Evolutionary conservation across 2,888 invertebrate genomes (phyloP).

Genomic region (Cinara cedri): DNA sequence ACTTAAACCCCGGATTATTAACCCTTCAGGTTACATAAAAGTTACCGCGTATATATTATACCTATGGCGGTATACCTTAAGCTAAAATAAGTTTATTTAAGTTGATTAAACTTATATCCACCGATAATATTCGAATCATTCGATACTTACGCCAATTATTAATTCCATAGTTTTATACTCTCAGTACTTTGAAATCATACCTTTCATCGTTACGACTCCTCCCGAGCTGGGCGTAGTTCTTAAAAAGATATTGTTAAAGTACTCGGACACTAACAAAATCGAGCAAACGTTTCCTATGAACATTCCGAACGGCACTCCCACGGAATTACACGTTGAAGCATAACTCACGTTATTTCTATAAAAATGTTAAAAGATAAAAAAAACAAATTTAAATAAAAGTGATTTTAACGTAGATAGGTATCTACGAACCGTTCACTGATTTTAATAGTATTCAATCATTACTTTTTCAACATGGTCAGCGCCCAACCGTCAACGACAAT

Average conservation of each 20-base stretch:
- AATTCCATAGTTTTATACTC: no score
- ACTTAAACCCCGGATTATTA: no score
- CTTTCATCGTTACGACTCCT: constrained; percentile 8
- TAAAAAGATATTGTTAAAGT: constrained; percentile 93
- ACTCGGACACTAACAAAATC: constrained; percentile 91
- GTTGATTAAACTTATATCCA: no score
- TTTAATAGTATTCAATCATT: background rate
- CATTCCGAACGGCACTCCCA: constrained; percentile 97
- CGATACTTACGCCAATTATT: no score
- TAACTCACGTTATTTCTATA: constrained; percentile 86
- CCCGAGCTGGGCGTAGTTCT: constrained; percentile 63
- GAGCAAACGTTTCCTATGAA: constrained; percentile 96
- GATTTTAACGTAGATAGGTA: background rate
- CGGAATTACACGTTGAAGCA: constrained; percentile 98
- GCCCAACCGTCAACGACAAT: constrained; percentile 99
- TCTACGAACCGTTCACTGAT: background rate
- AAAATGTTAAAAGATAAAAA: no score
- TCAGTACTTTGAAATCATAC: no score
- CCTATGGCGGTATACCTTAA: no score
- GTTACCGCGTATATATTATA: no score
- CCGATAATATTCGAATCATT: no score
- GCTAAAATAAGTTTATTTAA: no score
- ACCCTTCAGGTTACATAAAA: no score
- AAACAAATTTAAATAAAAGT: no score
- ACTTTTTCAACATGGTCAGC: constrained; percentile 95